Percentiles rank a stretch among this genome's conserved stretches.
These are phyloP conservation scores for Xiphorhynchus elegans DNA, from an alignment of 2,113 vertebrate species.

Conservation along the genomic window DNA sequence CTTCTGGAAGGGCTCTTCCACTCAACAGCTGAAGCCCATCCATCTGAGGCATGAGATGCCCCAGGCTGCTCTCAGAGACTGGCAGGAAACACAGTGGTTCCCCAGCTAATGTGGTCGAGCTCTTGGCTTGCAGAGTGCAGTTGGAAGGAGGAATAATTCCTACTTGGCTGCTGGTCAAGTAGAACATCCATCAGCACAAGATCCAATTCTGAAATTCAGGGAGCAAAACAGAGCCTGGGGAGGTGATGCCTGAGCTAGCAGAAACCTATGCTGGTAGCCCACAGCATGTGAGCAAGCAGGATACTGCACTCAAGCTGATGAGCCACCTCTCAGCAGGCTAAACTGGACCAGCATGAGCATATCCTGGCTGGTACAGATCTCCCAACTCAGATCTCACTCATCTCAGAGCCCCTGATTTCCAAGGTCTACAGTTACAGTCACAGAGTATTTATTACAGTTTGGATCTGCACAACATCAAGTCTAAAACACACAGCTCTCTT, in stretches of 20 bases:
- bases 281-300: background rate
- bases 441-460: too few relatives aligned
- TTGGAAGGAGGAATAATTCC: constrained; percentile 40
- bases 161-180: constrained; percentile 43
- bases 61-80: constrained; percentile 42
- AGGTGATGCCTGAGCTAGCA: background rate
- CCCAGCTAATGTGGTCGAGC: constrained; percentile 29
- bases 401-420: background rate
- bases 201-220: constrained; percentile 17
- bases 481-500: background rate
- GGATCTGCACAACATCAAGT: background rate
- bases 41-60: constrained; percentile 43
- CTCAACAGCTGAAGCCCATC: constrained; percentile 46
- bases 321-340: background rate
- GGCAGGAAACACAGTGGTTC: constrained; percentile 45
- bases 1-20: constrained; percentile 35
- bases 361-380: background rate
- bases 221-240: constrained; percentile 34
- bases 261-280: background rate
- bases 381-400: background rate
- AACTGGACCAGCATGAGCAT: background rate
- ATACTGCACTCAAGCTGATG: background rate
- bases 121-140: constrained; percentile 33
- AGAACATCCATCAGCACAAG: constrained; percentile 48
- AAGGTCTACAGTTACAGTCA: background rate